Evolutionary conservation across 2,797 vertebrate species (phyloP).

Genomic region (Melanotaenia parkinsoni): DNA sequence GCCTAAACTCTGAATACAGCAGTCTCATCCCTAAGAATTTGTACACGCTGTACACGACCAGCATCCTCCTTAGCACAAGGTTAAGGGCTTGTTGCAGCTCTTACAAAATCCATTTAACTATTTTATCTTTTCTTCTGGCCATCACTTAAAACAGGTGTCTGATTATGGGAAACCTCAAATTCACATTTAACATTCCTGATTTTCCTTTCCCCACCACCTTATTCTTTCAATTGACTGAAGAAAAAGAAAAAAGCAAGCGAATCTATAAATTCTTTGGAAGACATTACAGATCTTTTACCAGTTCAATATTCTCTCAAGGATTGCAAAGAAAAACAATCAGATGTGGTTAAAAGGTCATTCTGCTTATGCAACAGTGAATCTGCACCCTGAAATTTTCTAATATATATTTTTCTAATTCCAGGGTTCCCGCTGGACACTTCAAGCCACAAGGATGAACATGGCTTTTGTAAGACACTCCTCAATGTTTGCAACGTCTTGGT

Average conservation of each 20-base stretch:
- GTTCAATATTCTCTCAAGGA: neutral
- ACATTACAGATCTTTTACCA: neutral
- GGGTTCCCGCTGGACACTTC: slow-evolving; percentile 98
- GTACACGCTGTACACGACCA: neutral
- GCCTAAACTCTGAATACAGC: neutral
- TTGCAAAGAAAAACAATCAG: neutral
- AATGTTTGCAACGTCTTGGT: neutral
- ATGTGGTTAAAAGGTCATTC: neutral
- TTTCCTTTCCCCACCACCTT: neutral
- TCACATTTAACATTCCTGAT: slow-evolving; percentile 5
- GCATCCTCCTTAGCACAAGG: neutral
- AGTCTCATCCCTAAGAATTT: neutral
- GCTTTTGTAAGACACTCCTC: slow-evolving; percentile 87
- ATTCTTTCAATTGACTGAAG: neutral
- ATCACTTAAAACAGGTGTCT: slow-evolving; percentile 9
- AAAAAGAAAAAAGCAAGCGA: neutral
- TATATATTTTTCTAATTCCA: slow-evolving; percentile 56
- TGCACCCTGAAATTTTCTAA: neutral
- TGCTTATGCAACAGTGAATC: neutral
- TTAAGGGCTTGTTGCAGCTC: slow-evolving; percentile 1
- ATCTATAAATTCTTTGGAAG: neutral
- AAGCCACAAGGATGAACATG: slow-evolving; percentile 94
- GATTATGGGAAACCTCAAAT: slow-evolving; percentile 28
- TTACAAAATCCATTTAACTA: slow-evolving; percentile 23
- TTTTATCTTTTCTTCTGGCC: slow-evolving; percentile 20